Conservation (phyloP, 1,140 invertebrate genomes). For the Drosophila insularis region DNA sequence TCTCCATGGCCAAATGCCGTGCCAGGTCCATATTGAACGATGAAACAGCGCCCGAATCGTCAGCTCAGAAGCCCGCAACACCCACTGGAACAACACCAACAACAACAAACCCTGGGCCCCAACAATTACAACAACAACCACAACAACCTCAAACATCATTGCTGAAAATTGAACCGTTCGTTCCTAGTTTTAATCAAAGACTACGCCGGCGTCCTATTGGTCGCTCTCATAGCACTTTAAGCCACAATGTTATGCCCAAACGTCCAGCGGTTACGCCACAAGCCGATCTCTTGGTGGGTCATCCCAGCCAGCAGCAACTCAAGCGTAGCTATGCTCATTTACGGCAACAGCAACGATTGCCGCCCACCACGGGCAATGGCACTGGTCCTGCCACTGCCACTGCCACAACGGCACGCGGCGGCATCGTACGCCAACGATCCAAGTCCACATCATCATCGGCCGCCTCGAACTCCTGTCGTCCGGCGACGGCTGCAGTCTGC, state of each 20-base stretch:
- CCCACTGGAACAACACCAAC: conserved; percentile 38
- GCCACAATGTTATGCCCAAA: conserved; percentile 58
- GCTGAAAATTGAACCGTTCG: conserved; percentile 85
- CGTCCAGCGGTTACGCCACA: conserved; percentile 27
- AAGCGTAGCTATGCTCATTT: conserved; percentile 59
- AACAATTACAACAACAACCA: conserved; percentile 45
- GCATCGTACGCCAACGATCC: conserved; percentile 66
- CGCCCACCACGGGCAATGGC: conserved; percentile 23
- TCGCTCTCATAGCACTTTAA: conserved; percentile 84
- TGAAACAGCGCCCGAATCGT: conserved; percentile 41
- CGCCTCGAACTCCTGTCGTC: conserved; percentile 65
- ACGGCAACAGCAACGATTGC: conserved; percentile 45
- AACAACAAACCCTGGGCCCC: conserved; percentile 34
- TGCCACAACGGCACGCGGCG: conserved; percentile 20
- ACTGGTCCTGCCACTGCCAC: not conserved
- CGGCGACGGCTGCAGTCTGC: conserved; percentile 33
- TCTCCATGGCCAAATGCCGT: conserved; percentile 73
- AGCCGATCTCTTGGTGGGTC: conserved; percentile 23
- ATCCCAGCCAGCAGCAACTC: conserved; percentile 26
- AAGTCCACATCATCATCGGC: conserved; percentile 78
- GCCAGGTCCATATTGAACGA: conserved; percentile 62
- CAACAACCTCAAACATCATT: conserved; percentile 83
- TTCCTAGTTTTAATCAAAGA: conserved; percentile 83
- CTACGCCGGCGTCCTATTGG: conserved; percentile 83
- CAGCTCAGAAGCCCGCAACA: conserved; percentile 13